Percentiles rank a stretch among this genome's conserved stretches.
These are phyloP conservation scores for Drosophila simulans DNA, from an alignment of 1,140 invertebrate genomes.

Conservation along the genomic window DNA sequence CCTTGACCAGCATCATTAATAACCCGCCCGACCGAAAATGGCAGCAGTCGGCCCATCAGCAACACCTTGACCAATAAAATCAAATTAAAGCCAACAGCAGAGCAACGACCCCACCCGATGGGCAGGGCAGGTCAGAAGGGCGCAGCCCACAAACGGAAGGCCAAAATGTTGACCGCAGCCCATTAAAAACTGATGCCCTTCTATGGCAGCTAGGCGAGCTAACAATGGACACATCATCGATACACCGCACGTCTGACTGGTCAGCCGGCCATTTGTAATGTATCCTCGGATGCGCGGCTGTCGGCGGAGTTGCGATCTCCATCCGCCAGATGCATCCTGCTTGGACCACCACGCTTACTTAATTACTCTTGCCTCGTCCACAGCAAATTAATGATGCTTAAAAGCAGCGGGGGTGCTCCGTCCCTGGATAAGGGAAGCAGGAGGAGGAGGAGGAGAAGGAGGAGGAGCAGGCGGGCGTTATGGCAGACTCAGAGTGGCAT, in stretches of 20 bases:
- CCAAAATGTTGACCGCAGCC: conserved; percentile 60
- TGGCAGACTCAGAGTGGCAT: conserved; percentile 7
- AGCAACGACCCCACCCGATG: conserved; percentile 12
- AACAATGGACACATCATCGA: conserved; percentile 48
- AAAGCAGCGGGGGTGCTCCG: conserved; percentile 36
- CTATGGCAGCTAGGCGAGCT: conserved; percentile 7
- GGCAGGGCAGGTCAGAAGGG: background rate
- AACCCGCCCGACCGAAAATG: conserved; percentile 45
- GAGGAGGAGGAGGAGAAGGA: background rate
- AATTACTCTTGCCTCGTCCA: conserved; percentile 69
- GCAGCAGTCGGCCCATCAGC: conserved; percentile 9
- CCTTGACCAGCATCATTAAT: conserved; percentile 62
- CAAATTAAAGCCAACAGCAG: conserved; percentile 65
- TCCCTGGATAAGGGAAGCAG: background rate
- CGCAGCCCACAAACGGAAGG: conserved; percentile 26
- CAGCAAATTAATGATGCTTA: conserved; percentile 75
- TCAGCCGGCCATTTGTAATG: conserved; percentile 26
- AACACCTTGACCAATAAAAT: conserved; percentile 74
- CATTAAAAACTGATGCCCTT: conserved; percentile 61
- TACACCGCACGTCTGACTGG: conserved; percentile 21
- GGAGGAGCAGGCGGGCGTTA: background rate
- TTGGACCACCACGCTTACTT: conserved; percentile 42
- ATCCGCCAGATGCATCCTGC: conserved; percentile 27
- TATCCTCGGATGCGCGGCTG: conserved; percentile 30
- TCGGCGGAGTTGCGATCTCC: conserved; percentile 12